Evolutionary conservation across 2,113 vertebrate genomes (phyloP), one percentile per base, ranked within the genome.

Genomic region (Vimba vimba): DNA sequence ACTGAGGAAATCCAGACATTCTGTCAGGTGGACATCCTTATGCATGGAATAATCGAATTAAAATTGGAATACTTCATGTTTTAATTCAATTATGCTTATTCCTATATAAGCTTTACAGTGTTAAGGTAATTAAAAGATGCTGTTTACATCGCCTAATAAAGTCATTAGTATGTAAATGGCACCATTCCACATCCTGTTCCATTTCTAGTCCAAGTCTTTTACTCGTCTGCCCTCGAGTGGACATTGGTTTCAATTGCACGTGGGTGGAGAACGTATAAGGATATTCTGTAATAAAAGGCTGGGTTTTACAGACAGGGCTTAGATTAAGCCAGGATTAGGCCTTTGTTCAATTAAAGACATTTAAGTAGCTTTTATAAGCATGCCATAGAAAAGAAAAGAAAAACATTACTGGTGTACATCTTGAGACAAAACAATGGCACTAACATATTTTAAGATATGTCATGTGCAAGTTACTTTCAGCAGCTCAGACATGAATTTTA

Each of bases 141-240:
- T 57, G 75, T 78, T 57, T 78, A 57, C 47, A 12, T 25, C 23
- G 39, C 19, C 23, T 23, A 45, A 33, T 71, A 0, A 69, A 71
- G 21, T 5, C 4, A 71, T 43, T n/a, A 43, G 68, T 21, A 39
- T 69, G 62, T 33, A 33, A 68, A 68, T 66, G 1, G 25, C 1
- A 39, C 19, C 66, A 9, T 39, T 73, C 19, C 43, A 15, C 36
- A 45, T 73, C 23, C 10, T n/a, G 1, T 12, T 47, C 6, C 12
- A 75, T 75, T 75, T 47, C 43, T 27, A 11, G 5, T 45, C 23
- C 7, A 64, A 11, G 25, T 45, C 21, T 1, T 64, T 80, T 27
- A 6, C 59, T 81, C 43, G n/a, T 30, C 79, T 81, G 79, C n/a
- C 10, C 79, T 81, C 79, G 47, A 64, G 79, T 81, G 79, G 59